Conservation (phyloP, 2,797 vertebrate species). For the Poeciliopsis paucimaculata region DNA sequence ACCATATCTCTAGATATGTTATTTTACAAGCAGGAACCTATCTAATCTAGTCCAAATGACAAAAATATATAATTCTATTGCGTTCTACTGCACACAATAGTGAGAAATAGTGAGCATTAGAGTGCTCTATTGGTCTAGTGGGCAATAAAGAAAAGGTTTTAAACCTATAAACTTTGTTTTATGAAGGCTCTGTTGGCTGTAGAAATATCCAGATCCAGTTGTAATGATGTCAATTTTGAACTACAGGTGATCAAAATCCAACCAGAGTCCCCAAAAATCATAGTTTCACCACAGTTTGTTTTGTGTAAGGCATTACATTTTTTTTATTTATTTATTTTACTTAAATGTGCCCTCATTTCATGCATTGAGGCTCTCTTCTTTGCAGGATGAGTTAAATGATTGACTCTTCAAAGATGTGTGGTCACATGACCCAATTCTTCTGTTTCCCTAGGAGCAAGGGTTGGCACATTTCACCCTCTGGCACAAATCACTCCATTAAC, state of each 20-base stretch:
- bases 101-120: neutral
- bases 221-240: neutral
- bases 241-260: neutral
- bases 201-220: neutral
- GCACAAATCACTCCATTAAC: too few relatives aligned
- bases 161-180: neutral
- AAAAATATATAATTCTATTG: neutral
- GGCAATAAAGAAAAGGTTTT: neutral
- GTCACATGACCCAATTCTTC: too few relatives aligned
- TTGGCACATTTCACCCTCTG: too few relatives aligned
- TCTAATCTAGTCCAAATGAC: neutral
- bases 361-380: neutral
- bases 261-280: too few relatives aligned
- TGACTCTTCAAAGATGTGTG: neutral
- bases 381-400: neutral
- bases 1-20: neutral
- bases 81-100: neutral
- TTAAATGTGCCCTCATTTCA: neutral
- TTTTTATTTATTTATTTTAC: neutral
- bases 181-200: neutral
- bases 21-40: neutral
- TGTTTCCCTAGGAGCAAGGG: too few relatives aligned
- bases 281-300: too few relatives aligned
- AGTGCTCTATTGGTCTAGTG: too few relatives aligned
- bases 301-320: too few relatives aligned